These are phyloP conservation scores for Phengaris arion DNA, from an alignment of 2,888 invertebrate species.

Conservation along the genomic window DNA sequence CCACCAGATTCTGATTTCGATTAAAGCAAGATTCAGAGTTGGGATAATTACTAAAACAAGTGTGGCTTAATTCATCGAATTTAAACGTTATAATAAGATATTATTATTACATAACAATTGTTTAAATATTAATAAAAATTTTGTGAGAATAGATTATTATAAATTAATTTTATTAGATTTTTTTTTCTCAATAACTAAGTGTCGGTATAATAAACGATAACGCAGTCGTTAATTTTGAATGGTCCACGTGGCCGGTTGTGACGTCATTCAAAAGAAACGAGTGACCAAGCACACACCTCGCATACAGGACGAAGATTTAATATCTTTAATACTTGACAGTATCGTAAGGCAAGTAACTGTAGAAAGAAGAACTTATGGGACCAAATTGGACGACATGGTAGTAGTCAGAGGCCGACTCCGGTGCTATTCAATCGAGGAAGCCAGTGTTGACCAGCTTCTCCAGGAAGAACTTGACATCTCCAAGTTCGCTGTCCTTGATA, in stretches of 20 bases:
- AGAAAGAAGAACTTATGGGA: conserved; percentile 86
- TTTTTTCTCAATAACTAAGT: neutral
- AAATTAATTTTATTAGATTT: neutral
- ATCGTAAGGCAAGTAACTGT: conserved; percentile 83
- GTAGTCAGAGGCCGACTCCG: conserved; percentile 86
- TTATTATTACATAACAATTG: neutral
- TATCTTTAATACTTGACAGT: conserved; percentile 72
- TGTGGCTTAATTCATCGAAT: neutral
- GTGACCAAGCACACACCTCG: conserved; percentile 46
- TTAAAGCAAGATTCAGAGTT: neutral
- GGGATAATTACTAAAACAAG: neutral
- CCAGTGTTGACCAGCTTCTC: conserved; percentile 97
- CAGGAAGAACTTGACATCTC: conserved; percentile 97
- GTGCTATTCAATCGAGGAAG: conserved; percentile 93
- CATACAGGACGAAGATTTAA: conserved; percentile 49
- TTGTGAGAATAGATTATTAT: neutral
- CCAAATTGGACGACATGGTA: conserved; percentile 83
- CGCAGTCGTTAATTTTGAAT: conserved; percentile 48
- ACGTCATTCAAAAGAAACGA: conserved; percentile 33
- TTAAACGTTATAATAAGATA: neutral
- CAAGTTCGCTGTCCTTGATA: conserved; percentile 96
- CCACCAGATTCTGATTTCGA: neutral
- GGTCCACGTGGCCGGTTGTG: conserved; percentile 70
- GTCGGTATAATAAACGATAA: conserved; percentile 37
- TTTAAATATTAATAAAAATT: neutral